Evolutionary conservation across 2,888 invertebrate species (phyloP).

Genomic region (Phalera bucephala): DNA sequence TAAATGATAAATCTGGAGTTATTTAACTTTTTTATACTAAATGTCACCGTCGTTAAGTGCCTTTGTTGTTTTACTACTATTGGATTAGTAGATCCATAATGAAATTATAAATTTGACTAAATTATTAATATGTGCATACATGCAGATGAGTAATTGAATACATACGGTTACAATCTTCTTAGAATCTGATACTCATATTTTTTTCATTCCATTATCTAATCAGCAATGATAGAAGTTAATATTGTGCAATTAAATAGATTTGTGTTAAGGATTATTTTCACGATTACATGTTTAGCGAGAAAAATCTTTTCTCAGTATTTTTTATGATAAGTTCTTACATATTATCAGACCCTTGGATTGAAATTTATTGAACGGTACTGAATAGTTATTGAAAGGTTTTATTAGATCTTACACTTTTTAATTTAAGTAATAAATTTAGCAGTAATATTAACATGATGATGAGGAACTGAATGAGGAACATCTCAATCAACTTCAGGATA

Average conservation of each 20-base stretch:
- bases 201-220: neutral
- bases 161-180: neutral
- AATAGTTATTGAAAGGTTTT: too few species aligned
- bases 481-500: too few species aligned
- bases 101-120: conserved; percentile 12
- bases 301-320: too few species aligned
- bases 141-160: neutral
- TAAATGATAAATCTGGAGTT: conserved; percentile 17
- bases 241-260: neutral
- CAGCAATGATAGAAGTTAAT: neutral
- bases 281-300: too few species aligned
- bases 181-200: conserved; percentile 1
- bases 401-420: too few species aligned
- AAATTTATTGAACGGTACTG: too few species aligned
- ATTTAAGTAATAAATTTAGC: too few species aligned
- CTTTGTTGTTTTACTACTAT: conserved; percentile 20
- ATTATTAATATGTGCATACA: neutral
- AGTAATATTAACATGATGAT: too few species aligned
- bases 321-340: too few species aligned
- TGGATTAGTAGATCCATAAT: conserved; percentile 19
- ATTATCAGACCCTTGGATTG: too few species aligned
- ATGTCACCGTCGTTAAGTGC: conserved; percentile 15
- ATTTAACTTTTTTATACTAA: conserved; percentile 16
- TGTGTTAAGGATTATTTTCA: too few species aligned
- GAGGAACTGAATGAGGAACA: too few species aligned